Conservation (phyloP, 2,888 invertebrate species). For the Athalia circularis region DNA sequence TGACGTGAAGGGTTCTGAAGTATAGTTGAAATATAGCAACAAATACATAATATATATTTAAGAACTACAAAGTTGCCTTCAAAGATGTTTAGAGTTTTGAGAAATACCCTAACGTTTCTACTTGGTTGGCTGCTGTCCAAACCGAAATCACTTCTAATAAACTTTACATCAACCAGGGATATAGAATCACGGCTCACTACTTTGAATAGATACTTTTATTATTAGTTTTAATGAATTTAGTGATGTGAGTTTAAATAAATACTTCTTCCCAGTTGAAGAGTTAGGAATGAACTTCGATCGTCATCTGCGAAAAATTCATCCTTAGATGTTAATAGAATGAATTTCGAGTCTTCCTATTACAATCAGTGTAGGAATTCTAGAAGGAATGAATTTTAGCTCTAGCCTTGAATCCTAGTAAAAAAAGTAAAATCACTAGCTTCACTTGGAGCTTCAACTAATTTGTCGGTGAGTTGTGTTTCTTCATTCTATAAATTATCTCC, state of each 20-base stretch:
- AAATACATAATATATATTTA: background rate
- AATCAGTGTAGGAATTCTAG: background rate
- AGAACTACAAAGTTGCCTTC: constrained; percentile 2
- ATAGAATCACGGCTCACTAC: constrained; percentile 5
- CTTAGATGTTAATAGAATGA: background rate
- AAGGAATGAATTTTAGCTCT: background rate
- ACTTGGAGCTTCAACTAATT: too few relatives aligned
- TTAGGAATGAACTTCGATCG: background rate
- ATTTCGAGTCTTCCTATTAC: background rate
- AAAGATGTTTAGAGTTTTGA: constrained; percentile 19
- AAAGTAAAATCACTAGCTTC: too few relatives aligned
- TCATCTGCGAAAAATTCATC: background rate
- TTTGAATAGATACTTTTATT: constrained; percentile 14
- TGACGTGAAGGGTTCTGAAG: background rate
- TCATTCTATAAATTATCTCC: too few relatives aligned
- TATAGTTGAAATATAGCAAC: background rate
- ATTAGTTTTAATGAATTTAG: constrained; percentile 20
- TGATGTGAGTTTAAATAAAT: background rate
- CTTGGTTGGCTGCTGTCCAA: constrained; percentile 27
- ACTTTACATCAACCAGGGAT: constrained; percentile 21
- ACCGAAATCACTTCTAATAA: constrained; percentile 41
- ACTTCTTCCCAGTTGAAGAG: background rate
- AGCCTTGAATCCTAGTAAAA: background rate
- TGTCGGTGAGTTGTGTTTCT: too few relatives aligned
- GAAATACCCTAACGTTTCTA: background rate